phyloP scores from a whole-genome alignment of 2,888 invertebrate species.

The Ommatoiulus sabulosus region DNA sequence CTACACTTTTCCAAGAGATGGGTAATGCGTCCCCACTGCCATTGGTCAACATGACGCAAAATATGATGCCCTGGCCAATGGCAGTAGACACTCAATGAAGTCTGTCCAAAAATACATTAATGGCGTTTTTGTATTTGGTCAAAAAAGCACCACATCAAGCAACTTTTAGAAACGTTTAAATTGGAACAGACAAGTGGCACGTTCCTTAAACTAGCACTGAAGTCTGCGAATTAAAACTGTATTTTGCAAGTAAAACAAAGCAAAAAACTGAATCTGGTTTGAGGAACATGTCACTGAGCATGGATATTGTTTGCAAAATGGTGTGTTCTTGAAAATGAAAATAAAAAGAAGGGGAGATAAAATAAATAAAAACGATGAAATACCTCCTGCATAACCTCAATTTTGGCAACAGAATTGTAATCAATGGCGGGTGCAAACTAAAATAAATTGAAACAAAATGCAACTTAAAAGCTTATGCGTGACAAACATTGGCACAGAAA shows the following conservation, averaged over 20 bases:
- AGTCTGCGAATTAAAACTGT: not conserved
- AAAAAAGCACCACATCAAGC: not conserved
- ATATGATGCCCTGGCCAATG: too few species aligned
- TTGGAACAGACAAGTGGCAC: not conserved
- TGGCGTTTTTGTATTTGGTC: not conserved
- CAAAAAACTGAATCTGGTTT: too few species aligned
- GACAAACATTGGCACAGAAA: not conserved
- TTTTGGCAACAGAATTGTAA: constrained; percentile 54
- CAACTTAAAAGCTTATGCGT: constrained; percentile 36
- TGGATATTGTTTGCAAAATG: not conserved
- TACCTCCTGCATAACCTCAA: constrained; percentile 53
- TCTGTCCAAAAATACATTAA: too few species aligned
- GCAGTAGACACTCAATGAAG: too few species aligned
- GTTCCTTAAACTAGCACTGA: not conserved
- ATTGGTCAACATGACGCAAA: too few species aligned
- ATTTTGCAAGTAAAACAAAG: too few species aligned
- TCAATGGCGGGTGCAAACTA: constrained; percentile 52
- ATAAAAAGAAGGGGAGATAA: not conserved
- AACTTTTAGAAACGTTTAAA: not conserved
- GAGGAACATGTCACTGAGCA: not conserved
- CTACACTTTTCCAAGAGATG: not conserved
- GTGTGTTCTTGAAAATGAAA: not conserved
- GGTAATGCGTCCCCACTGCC: not conserved
- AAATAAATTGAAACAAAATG: constrained; percentile 49
- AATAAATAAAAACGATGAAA: constrained; percentile 50